A percentile compares a stretch with the other conserved stretches of the same genome.
Evolutionary conservation across 2,888 invertebrate species (phyloP).

Genomic region (Leptopilina myrica): DNA sequence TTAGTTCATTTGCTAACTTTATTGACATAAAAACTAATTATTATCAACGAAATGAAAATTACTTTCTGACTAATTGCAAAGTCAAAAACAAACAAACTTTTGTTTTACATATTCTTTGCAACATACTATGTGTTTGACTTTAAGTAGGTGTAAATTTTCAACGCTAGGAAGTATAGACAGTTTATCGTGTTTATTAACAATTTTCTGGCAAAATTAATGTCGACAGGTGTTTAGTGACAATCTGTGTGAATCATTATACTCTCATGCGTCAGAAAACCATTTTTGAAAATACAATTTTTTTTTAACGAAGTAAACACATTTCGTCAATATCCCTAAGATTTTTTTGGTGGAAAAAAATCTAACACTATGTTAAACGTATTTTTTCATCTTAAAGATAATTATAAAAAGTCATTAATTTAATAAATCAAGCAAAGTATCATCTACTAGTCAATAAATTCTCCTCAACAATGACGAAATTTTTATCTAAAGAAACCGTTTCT

Average conservation of each 20-base stretch:
- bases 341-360: background rate
- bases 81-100: too few species aligned
- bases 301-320: background rate
- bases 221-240: conserved; percentile 23
- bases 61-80: too few species aligned
- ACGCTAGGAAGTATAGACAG: conserved; percentile 1
- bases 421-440: too few species aligned
- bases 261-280: background rate
- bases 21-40: too few species aligned
- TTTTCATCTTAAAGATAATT: too few species aligned
- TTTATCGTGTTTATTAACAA: conserved; percentile 49
- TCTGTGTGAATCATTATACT: background rate
- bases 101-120: background rate
- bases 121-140: background rate
- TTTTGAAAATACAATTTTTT: background rate
- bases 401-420: too few species aligned
- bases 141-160: background rate
- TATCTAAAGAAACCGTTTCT: background rate
- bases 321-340: background rate
- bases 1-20: too few species aligned
- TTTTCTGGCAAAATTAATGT: conserved; percentile 48
- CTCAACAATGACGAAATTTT: background rate
- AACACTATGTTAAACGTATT: too few species aligned
- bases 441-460: background rate
- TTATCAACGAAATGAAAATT: too few species aligned